These are phyloP conservation scores for Siphlonurus alternatus DNA, from an alignment of 2,888 invertebrate genomes.

Conservation along the genomic window DNA sequence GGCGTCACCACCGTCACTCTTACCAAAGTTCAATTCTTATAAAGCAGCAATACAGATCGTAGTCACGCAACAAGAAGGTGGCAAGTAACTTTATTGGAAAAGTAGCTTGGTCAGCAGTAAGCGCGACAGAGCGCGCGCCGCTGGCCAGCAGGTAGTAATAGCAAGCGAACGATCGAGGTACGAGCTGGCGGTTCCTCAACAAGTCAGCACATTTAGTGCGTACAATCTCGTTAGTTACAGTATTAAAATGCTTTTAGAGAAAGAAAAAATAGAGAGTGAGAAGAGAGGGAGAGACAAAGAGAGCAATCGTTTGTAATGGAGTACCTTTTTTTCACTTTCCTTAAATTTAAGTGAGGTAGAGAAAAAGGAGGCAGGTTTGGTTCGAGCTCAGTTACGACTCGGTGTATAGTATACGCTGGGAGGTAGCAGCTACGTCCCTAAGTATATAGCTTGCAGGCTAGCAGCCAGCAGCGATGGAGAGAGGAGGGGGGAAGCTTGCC, in stretches of 20 bases:
- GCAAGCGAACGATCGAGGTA: no score
- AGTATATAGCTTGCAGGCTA: background rate
- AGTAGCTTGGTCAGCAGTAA: no score
- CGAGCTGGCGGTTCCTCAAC: constrained; percentile 9
- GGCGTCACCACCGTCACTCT: no score
- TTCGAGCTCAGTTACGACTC: background rate
- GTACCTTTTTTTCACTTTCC: background rate
- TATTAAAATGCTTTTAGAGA: constrained; percentile 8
- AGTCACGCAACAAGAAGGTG: no score
- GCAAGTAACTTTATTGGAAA: no score
- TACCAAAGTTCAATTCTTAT: no score
- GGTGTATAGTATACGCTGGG: background rate
- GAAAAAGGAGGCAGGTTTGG: background rate
- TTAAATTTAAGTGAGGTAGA: background rate
- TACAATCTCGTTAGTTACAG: constrained; percentile 7
- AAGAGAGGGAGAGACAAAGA: background rate
- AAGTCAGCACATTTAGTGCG: constrained; percentile 9
- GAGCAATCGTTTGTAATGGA: background rate
- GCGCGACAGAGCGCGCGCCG: no score
- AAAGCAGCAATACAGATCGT: no score
- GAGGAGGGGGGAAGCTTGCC: constrained; percentile 3
- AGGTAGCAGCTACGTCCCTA: no score
- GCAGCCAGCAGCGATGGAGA: background rate
- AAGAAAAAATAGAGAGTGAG: background rate
- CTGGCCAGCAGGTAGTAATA: background rate